phyloP scores from a whole-genome alignment of 2,797 vertebrate genomes.

The Tauraco hartlaubi region DNA sequence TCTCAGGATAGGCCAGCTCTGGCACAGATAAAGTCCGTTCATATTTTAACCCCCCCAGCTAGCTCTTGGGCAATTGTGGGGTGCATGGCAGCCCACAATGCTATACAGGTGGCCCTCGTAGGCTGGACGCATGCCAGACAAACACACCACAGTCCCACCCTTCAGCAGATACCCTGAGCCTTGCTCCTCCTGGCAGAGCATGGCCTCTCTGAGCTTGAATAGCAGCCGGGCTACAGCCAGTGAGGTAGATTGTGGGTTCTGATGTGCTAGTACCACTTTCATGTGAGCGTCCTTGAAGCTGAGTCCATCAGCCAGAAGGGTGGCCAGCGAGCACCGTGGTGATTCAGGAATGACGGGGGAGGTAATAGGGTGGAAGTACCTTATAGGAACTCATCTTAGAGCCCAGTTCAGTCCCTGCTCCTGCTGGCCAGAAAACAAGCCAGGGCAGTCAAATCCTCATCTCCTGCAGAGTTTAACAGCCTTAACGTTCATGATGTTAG shows the following conservation, averaged over 20 bases:
- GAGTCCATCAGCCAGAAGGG: background rate
- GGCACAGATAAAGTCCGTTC: background rate
- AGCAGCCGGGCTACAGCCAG: background rate
- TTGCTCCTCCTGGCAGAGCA: background rate
- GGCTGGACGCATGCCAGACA: background rate
- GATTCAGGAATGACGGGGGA: background rate
- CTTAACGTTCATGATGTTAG: background rate
- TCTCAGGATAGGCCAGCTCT: background rate
- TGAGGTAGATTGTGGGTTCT: background rate
- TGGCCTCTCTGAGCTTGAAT: background rate
- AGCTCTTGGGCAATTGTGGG: background rate
- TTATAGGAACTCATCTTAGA: background rate
- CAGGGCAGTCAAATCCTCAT: background rate
- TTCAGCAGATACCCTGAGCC: background rate
- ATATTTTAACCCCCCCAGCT: background rate
- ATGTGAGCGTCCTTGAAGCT: background rate
- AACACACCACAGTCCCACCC: accelerated
- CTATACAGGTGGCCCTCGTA: background rate
- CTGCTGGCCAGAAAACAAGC: background rate
- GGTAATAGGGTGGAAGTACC: background rate
- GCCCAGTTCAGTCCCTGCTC: background rate
- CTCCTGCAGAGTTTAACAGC: background rate
- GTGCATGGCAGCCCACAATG: background rate
- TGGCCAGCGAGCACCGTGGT: background rate
- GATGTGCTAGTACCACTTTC: background rate